Conservation (phyloP, 1,140 invertebrate genomes). For the Diplogasteroides magnus region DNA sequence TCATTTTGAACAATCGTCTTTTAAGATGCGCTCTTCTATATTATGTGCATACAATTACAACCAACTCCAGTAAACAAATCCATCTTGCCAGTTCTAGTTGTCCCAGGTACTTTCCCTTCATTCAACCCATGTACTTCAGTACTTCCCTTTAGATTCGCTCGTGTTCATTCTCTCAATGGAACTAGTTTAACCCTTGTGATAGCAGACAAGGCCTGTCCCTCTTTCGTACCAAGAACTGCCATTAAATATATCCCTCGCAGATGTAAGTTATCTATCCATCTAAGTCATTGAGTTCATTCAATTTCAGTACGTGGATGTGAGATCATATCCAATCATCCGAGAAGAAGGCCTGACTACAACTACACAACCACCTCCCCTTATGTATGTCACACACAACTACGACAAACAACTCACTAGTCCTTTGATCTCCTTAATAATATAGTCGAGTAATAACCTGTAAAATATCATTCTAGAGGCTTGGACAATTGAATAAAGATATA, state of each 20-base stretch:
- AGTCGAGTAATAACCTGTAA: no score
- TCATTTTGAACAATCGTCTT: no score
- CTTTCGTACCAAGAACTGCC: no score
- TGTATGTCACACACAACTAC: no score
- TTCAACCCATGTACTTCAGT: not conserved
- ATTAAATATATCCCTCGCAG: no score
- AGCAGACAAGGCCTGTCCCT: not conserved
- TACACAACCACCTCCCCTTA: not conserved
- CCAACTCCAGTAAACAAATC: slow-evolving; percentile 21
- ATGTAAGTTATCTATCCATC: no score
- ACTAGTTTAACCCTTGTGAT: not conserved
- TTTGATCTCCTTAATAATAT: no score
- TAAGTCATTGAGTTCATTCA: not conserved
- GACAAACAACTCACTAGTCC: no score
- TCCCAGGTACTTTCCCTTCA: slow-evolving; percentile 5
- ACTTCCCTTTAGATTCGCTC: no score
- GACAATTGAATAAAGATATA: no score
- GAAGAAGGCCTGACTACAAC: not conserved
- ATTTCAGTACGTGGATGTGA: not conserved
- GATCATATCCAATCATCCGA: not conserved
- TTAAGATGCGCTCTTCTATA: slow-evolving; percentile 9
- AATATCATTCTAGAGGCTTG: no score
- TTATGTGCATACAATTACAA: slow-evolving; percentile 13
- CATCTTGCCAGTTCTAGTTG: slow-evolving; percentile 13
- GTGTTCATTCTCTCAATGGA: not conserved